phyloP scores from a whole-genome alignment of 1,140 invertebrate species.

The Zaprionus davidi region DNA sequence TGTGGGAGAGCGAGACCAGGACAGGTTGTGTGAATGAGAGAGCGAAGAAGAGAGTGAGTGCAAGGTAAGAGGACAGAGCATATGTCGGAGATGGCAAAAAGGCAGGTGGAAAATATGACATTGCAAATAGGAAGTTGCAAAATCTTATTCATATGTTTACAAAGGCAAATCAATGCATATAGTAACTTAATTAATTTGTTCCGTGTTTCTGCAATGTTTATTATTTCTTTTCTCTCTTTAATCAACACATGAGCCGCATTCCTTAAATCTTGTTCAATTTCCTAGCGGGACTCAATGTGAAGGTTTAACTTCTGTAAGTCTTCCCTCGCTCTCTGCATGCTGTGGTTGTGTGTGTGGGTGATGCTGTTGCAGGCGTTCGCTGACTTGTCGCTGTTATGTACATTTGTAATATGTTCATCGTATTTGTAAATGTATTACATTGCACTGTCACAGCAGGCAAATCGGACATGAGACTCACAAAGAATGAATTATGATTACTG shows the following conservation, averaged over 20 bases:
- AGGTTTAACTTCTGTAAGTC: slow-evolving; percentile 49
- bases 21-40: slow-evolving; percentile 21
- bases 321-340: slow-evolving; percentile 9
- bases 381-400: slow-evolving; percentile 34
- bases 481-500: neutral
- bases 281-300: slow-evolving; percentile 39
- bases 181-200: neutral
- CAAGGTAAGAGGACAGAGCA: slow-evolving; percentile 21
- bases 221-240: neutral
- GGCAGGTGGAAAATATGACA: slow-evolving; percentile 46
- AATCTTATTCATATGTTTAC: neutral
- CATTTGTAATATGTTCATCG: slow-evolving; percentile 16
- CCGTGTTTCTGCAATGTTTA: neutral
- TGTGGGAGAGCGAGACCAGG: slow-evolving; percentile 46
- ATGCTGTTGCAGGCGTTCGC: slow-evolving; percentile 21
- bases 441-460: neutral
- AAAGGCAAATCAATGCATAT: neutral
- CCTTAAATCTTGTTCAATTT: slow-evolving; percentile 33
- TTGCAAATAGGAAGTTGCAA: neutral
- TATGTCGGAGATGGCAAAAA: slow-evolving; percentile 15
- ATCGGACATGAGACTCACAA: too few species aligned
- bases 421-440: neutral
- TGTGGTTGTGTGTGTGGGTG: slow-evolving; percentile 52
- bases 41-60: slow-evolving; percentile 12
- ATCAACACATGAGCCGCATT: neutral